These are phyloP conservation scores for Strigamia maritima DNA, from an alignment of 2,888 invertebrate genomes.

Conservation along the genomic window DNA sequence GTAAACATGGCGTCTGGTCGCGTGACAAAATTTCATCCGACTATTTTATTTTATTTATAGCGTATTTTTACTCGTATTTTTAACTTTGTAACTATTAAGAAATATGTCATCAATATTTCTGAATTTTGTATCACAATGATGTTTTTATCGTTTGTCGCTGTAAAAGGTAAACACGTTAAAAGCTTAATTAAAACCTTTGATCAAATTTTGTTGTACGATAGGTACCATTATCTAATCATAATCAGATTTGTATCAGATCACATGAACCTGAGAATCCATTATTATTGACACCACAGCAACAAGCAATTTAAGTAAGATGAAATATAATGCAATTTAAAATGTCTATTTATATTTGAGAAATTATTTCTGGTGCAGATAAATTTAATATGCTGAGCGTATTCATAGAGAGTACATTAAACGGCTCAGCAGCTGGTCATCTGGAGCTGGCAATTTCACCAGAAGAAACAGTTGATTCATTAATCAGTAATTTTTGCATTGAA, in stretches of 20 bases:
- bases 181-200: too few relatives aligned
- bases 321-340: too few relatives aligned
- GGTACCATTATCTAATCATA: too few relatives aligned
- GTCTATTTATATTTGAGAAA: neutral
- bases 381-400: conserved; percentile 43
- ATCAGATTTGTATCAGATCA: neutral
- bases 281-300: neutral
- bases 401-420: conserved; percentile 45
- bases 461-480: conserved; percentile 44
- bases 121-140: neutral
- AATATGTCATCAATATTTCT: too few relatives aligned
- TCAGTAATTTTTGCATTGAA: conserved; percentile 45
- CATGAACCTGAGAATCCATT: neutral
- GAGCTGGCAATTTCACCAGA: conserved; percentile 43
- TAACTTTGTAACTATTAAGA: too few relatives aligned
- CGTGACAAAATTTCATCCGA: neutral
- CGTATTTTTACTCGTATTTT: neutral
- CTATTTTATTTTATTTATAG: neutral
- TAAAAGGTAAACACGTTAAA: too few relatives aligned
- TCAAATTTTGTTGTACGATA: too few relatives aligned
- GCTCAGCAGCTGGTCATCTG: conserved; percentile 44
- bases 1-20: conserved; percentile 15
- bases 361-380: neutral
- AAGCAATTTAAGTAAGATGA: too few relatives aligned
- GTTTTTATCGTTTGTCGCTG: neutral